phyloP scores from a whole-genome alignment of 2,888 invertebrate genomes.

The Ophion ellenae region DNA sequence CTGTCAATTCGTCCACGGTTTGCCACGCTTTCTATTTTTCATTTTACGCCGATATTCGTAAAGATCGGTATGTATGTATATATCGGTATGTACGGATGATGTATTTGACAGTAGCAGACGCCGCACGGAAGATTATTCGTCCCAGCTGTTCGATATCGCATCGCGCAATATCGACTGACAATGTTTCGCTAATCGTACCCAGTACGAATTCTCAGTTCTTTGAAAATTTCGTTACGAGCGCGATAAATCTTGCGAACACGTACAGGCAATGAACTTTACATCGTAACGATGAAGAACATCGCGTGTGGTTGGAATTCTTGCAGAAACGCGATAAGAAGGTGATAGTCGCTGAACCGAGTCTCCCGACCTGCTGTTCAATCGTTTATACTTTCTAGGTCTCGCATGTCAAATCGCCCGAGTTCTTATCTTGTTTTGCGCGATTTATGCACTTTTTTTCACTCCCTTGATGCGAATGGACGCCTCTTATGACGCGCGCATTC shows the following conservation, averaged over 20 bases:
- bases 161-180: not conserved
- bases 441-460: not conserved
- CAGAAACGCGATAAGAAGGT: slow-evolving; percentile 28
- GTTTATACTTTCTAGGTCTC: slow-evolving; percentile 8
- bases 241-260: not conserved
- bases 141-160: slow-evolving; percentile 32
- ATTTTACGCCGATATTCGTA: not conserved
- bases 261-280: not conserved
- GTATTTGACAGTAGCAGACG: slow-evolving; percentile 64
- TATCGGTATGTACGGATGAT: slow-evolving; percentile 21
- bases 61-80: not conserved
- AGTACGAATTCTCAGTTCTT: slow-evolving; percentile 14
- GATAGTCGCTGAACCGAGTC: not conserved
- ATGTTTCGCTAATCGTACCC: slow-evolving; percentile 8
- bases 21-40: slow-evolving; percentile 28
- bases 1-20: not conserved
- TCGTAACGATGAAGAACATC: not conserved
- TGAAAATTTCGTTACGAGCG: not conserved
- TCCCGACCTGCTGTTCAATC: not conserved
- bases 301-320: not conserved
- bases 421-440: slow-evolving; percentile 24
- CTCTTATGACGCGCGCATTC: not conserved
- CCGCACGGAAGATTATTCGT: slow-evolving; percentile 6
- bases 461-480: not conserved
- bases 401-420: not conserved